Evolutionary conservation across 2,113 vertebrate species (phyloP).

Genomic region (Gadus macrocephalus): DNA sequence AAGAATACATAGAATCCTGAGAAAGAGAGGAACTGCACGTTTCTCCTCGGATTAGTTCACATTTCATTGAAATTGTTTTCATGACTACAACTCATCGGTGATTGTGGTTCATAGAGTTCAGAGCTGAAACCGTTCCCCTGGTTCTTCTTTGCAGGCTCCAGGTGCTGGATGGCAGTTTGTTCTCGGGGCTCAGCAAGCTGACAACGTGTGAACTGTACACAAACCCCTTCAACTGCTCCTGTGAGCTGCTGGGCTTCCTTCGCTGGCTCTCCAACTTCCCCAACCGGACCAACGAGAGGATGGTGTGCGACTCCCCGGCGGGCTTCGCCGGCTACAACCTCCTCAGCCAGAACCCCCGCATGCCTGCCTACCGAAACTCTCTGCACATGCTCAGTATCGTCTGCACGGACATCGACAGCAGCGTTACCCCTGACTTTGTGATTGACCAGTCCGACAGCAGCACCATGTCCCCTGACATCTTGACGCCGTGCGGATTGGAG

Average conservation of each 20-base stretch:
- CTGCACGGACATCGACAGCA: slow-evolving; percentile 76
- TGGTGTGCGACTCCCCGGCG: slow-evolving; percentile 90
- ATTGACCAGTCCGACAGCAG: slow-evolving; percentile 62
- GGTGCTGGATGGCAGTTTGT: slow-evolving; percentile 84
- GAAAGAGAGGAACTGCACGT: not conserved
- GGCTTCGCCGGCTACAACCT: slow-evolving; percentile 88
- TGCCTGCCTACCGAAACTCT: slow-evolving; percentile 82
- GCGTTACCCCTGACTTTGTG: slow-evolving; percentile 69
- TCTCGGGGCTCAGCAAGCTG: slow-evolving; percentile 82
- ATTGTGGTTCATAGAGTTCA: not conserved
- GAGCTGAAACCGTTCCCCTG: not conserved
- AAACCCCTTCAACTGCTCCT: slow-evolving; percentile 97
- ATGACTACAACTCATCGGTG: too few relatives aligned
- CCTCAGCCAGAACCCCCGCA: slow-evolving; percentile 83
- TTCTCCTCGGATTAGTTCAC: not conserved
- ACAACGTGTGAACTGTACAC: slow-evolving; percentile 95
- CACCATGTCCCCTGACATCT: slow-evolving; percentile 74
- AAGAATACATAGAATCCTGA: not conserved
- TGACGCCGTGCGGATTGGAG: slow-evolving; percentile 78
- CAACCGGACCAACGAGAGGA: slow-evolving; percentile 89
- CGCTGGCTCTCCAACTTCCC: slow-evolving; percentile 90
- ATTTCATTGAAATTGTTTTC: too few relatives aligned
- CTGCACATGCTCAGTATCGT: slow-evolving; percentile 84
- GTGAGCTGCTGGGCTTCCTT: slow-evolving; percentile 90
- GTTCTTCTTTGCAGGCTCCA: slow-evolving; percentile 75